A percentile compares a stretch with the other conserved stretches of the same genome.
Conservation (phyloP, 2,888 invertebrate genomes). For the Loripinus fragilis region DNA sequence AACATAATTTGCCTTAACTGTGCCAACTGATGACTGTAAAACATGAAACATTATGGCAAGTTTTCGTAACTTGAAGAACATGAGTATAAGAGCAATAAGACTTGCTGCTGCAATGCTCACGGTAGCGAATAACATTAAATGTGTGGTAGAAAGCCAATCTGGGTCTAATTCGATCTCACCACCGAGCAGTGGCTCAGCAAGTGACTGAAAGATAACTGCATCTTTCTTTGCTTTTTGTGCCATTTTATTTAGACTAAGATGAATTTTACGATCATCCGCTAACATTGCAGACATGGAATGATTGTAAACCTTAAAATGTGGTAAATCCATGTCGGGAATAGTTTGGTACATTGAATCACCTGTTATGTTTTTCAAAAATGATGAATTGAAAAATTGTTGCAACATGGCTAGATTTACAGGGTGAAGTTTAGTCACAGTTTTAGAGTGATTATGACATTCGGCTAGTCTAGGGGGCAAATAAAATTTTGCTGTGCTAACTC, state of each 20-base stretch:
- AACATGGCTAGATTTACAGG: slow-evolving; percentile 28
- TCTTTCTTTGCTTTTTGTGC: slow-evolving; percentile 24
- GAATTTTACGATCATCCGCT: slow-evolving; percentile 22
- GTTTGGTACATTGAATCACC: slow-evolving; percentile 24
- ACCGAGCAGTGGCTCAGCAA: slow-evolving; percentile 4
- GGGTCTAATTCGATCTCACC: neutral
- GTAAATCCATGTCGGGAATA: slow-evolving; percentile 15
- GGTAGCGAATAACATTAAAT: neutral
- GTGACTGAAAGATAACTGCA: slow-evolving; percentile 1
- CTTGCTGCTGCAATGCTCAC: neutral
- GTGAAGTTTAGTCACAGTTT: slow-evolving; percentile 6
- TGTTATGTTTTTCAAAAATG: slow-evolving; percentile 12
- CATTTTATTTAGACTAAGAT: slow-evolving; percentile 20
- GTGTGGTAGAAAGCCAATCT: neutral
- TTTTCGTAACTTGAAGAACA: neutral
- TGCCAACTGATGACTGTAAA: slow-evolving; percentile 4
- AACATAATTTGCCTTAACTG: neutral
- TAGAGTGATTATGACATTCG: slow-evolving; percentile 16
- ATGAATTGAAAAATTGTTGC: slow-evolving; percentile 25
- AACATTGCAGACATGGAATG: slow-evolving; percentile 9
- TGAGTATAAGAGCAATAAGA: neutral
- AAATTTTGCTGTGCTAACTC: slow-evolving; percentile 2
- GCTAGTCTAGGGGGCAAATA: slow-evolving; percentile 19
- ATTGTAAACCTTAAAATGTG: slow-evolving; percentile 19
- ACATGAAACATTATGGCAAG: neutral